phyloP scores from a whole-genome alignment of 2,113 vertebrate species.

The Neotragus moschatus region DNA sequence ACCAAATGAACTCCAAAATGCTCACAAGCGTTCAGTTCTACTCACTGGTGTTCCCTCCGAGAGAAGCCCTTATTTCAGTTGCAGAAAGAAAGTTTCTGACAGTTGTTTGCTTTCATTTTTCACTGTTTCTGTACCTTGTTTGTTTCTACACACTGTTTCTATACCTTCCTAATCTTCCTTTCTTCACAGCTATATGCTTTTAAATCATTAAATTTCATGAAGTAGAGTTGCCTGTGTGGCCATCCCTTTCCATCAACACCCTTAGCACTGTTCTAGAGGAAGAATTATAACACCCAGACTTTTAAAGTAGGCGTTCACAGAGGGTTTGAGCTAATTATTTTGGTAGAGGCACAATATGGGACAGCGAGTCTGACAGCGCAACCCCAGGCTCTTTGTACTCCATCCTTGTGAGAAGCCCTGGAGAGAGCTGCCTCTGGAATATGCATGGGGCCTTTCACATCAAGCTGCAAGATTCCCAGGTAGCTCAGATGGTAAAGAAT shows the following conservation, averaged over 20 bases:
- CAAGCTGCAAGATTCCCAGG: neutral
- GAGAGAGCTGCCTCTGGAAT: neutral
- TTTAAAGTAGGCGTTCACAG: neutral
- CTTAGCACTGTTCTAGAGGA: neutral
- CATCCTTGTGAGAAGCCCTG: neutral
- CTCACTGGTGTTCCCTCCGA: neutral
- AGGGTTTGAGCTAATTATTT: neutral
- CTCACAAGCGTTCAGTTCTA: neutral
- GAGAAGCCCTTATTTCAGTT: neutral
- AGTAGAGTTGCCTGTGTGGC: neutral
- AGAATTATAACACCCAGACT: neutral
- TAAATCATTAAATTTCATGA: neutral
- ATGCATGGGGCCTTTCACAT: neutral
- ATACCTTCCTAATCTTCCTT: neutral
- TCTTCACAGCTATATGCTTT: neutral
- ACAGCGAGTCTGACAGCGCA: neutral
- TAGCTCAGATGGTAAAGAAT: neutral
- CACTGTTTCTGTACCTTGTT: neutral
- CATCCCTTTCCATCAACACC: neutral
- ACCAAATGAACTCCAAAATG: neutral
- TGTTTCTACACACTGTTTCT: neutral
- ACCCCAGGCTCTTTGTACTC: neutral
- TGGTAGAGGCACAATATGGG: neutral
- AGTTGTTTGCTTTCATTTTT: neutral
- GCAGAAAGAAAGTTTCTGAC: neutral